Base-by-base conservation (phyloP, 2,888 invertebrate species). In the Schizaphis graminum region DNA sequence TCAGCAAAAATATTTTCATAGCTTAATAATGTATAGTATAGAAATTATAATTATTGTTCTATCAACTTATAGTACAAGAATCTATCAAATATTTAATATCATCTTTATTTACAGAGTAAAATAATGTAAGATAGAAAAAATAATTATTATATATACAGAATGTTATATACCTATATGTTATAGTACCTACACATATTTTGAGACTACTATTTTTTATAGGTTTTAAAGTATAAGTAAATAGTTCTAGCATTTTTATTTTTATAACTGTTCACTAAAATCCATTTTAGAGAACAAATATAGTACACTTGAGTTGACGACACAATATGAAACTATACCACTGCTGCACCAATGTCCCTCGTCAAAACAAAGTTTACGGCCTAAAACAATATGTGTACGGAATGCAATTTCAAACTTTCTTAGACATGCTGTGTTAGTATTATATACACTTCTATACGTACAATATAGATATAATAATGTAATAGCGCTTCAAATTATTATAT, bases 331-430 rank as follows among this genome's bases (percentile, higher is more conserved):
- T 53, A 84, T 41, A 53, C 28, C 5, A n/a, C n/a, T 10, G 5
- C 26, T 26, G 35, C 4, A 24, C 41, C 24, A 35, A 7, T 86
- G 24, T 88, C 93, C 89, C 47, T 93, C 53, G 93, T 89, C 93
- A 93, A 92, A 88, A 89, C 93, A 84, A 89, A 93, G 56, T 93
- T 88, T 88, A 47, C 88, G 44, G 56, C 53, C 85, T 47, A 4
- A 85, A 47, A 89, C 47, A 44, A 47, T 77, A 77, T 49, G n/a
- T 26, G 84, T 35, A 77, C 16, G 77, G 49, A 49, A 41, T 53
- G 41, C 91, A 28, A 91, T 24, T 57, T 86, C 57, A 91, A 86
- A 91, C 85, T 91, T 86, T 91, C 85, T n/a, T 41, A 77, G 77
- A 67, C 49, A 11, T 24, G 10, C 24, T n/a, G 47, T 35, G 35